Conservation (phyloP, 2,797 vertebrate species). For the Ciconia nigra region DNA sequence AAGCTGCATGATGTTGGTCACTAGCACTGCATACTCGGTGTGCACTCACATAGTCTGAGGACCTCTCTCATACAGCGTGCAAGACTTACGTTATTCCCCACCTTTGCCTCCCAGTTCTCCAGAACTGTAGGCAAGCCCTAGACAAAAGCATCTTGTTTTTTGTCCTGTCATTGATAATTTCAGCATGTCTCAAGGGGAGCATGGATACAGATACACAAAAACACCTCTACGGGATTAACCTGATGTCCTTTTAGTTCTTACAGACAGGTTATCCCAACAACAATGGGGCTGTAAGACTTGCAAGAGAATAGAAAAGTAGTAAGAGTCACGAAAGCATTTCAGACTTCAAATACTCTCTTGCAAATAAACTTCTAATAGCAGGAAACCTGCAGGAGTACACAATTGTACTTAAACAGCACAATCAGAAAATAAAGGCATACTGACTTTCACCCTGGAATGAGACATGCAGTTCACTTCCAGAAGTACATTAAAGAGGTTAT, state of each 20-base stretch:
- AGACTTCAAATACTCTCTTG: background rate
- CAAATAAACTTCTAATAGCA: background rate
- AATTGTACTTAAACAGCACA: background rate
- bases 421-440: background rate
- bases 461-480: background rate
- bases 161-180: background rate
- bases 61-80: background rate
- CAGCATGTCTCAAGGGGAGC: background rate
- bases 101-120: background rate
- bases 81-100: background rate
- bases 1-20: background rate
- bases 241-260: background rate
- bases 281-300: fast-evolving
- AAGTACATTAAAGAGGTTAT: background rate
- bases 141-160: background rate
- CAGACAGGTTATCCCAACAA: background rate
- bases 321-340: background rate
- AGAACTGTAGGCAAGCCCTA: background rate
- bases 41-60: background rate
- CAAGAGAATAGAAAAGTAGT: background rate
- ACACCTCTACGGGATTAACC: background rate
- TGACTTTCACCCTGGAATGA: background rate
- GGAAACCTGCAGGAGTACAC: background rate
- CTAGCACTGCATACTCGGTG: no score
- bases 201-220: background rate